Conservation (phyloP, 1,140 invertebrate species). For the Hydropsyche tenuis region DNA sequence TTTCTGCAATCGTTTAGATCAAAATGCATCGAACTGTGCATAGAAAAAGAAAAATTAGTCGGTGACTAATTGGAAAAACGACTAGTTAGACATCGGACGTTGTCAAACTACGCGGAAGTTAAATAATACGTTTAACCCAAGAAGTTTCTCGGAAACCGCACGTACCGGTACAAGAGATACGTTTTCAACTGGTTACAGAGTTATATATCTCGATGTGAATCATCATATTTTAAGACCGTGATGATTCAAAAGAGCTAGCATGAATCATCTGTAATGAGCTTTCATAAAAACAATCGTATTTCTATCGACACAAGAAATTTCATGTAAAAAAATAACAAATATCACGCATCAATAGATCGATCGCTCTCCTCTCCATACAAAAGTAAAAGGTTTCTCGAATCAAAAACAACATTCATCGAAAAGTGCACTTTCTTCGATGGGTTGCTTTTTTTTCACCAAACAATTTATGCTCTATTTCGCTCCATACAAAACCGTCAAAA, state of each 20-base stretch:
- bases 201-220: not conserved
- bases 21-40: too few relatives aligned
- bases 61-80: constrained; percentile 7
- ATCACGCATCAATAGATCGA: not conserved
- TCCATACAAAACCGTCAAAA: not conserved
- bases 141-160: constrained; percentile 15
- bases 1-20: too few relatives aligned
- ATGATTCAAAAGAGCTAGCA: not conserved
- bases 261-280: not conserved
- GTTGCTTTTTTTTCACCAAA: too few relatives aligned
- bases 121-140: constrained; percentile 8
- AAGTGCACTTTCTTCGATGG: constrained; percentile 4
- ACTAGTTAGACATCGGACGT: not conserved
- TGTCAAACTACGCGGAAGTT: constrained; percentile 9
- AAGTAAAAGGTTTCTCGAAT: constrained; percentile 4
- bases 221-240: not conserved
- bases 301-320: not conserved
- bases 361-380: not conserved
- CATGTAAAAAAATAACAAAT: not conserved
- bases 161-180: not conserved
- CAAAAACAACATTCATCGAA: too few relatives aligned
- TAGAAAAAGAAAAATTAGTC: not conserved
- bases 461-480: constrained; percentile 1
- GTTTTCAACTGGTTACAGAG: not conserved
- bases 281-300: not conserved